Evolutionary conservation across 2,888 invertebrate genomes (phyloP), one percentile per base, ranked within the genome.

Genomic region (Eucera pruinosa): DNA sequence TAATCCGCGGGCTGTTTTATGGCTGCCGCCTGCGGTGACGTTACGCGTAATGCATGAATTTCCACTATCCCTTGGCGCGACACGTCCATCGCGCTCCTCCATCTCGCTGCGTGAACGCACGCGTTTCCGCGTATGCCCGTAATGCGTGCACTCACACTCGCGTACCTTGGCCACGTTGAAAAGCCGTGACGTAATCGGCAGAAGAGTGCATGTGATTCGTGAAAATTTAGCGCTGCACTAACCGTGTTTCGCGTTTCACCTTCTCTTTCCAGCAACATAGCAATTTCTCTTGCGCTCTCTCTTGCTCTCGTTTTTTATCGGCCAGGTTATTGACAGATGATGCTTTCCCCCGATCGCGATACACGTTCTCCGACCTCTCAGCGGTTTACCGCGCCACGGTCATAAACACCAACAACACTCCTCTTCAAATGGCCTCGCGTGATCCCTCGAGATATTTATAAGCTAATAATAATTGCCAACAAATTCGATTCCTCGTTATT

Each of bases 1-100:
- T 90, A 90, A 90, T 91, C 90, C 90, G 84, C 85, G 83, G 71
- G 86, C 86, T 86, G 88, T 91, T 91, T 91, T 91, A 91, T 90
- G 90, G 89, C 89, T 91, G 89, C 90, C 80, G 77, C 78, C 82
- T 67, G 68, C 78, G 79, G 85, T 86, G 88, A 86, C 85, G 85
- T 89, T 82, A 84, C 86, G 71, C 82, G 78, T 81, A 75, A 76
- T 80, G 77, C 85, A 85, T 81, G 82, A 82, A 86, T 87, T 87
- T 84, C 68, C 81, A 73, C 57, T 54, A 70, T 72, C 74, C 68
- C 61, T 65, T 15, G 75, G 7, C 15, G 52, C 55, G 36, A 4
- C 57, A 43, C 43, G 50, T 18, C 25, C 25, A 48, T 47, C 69
- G 33, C 47, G 57, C n/a, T 33, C 20, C 39, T 60, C 57, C 62